These are phyloP conservation scores for Antedon bifida DNA, from an alignment of 35 echinoderm and acorn worm species.

Conservation along the genomic window DNA sequence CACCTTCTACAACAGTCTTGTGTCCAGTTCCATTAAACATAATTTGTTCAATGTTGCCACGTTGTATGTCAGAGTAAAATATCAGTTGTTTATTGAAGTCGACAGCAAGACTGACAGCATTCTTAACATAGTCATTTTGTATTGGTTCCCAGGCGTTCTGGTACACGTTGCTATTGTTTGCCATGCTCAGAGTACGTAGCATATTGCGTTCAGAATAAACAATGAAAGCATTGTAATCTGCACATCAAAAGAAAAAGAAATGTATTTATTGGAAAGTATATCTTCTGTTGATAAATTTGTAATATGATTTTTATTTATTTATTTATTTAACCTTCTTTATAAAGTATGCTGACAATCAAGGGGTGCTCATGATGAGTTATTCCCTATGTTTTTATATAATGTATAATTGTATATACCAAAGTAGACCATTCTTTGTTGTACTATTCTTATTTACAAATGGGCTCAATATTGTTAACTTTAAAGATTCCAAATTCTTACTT, in stretches of 20 bases:
- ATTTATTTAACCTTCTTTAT: too few relatives aligned
- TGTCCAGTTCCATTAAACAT: constrained; percentile 17
- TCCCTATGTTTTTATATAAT: too few relatives aligned
- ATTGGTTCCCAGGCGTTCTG: constrained; percentile 24
- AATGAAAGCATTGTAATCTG: constrained; percentile 68
- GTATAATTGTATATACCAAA: too few relatives aligned
- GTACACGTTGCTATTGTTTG: constrained; percentile 12
- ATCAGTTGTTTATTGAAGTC: constrained; percentile 26
- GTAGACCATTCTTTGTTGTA: too few relatives aligned
- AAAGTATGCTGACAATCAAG: too few relatives aligned
- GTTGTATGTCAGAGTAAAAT: constrained; percentile 82
- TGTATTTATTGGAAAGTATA: too few relatives aligned
- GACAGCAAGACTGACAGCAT: constrained; percentile 63
- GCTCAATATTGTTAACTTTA: too few relatives aligned
- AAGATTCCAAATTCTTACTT: too few relatives aligned
- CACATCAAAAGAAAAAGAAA: constrained; percentile 5
- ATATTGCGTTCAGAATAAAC: constrained; percentile 72
- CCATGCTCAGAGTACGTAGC: constrained; percentile 37
- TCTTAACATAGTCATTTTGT: constrained; percentile 25
- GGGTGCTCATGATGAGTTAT: too few relatives aligned
- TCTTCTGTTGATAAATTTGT: too few relatives aligned
- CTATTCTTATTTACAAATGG: too few relatives aligned
- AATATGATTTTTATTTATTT: too few relatives aligned
- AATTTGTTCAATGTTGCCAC: constrained; percentile 46
- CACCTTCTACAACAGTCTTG: constrained; percentile 18